These are phyloP conservation scores for Platichthys stellatus DNA, from an alignment of 2,113 vertebrate species.

Conservation along the genomic window DNA sequence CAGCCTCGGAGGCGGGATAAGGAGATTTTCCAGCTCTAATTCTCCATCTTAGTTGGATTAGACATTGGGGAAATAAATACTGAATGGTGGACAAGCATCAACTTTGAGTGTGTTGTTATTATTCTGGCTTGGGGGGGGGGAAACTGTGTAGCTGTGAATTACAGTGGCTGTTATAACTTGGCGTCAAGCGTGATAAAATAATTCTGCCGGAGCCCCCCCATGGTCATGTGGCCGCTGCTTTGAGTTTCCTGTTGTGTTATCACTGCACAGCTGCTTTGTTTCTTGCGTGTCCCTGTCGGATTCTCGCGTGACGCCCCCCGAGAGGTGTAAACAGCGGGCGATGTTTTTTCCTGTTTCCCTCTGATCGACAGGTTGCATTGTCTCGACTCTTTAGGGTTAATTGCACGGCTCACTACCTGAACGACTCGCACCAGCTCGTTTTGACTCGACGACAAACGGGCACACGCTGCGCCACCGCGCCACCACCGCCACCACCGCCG, in stretches of 20 bases:
- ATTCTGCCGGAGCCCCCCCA: slow-evolving; percentile 42
- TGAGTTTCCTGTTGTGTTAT: not conserved
- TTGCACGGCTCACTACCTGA: slow-evolving; percentile 19
- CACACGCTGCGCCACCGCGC: slow-evolving; percentile 15
- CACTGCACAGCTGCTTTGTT: slow-evolving; percentile 2
- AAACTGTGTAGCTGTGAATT: slow-evolving; percentile 59
- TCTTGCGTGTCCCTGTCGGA: not conserved
- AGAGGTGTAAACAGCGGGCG: not conserved
- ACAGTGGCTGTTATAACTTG: slow-evolving; percentile 63
- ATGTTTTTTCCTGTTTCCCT: slow-evolving; percentile 3
- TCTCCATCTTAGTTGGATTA: slow-evolving; percentile 72
- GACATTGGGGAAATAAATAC: slow-evolving; percentile 70
- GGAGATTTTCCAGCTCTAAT: slow-evolving; percentile 66
- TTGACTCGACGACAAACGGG: slow-evolving; percentile 10
- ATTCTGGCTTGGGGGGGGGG: slow-evolving; percentile 54
- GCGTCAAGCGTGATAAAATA: slow-evolving; percentile 48
- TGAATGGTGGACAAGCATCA: slow-evolving; percentile 62
- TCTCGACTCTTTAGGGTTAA: slow-evolving; percentile 34
- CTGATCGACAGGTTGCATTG: slow-evolving; percentile 25
- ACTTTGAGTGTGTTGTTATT: slow-evolving; percentile 62
- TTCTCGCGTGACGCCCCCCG: not conserved
- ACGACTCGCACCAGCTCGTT: slow-evolving; percentile 4
- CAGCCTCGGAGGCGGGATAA: slow-evolving; percentile 54
- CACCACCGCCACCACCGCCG: not conserved
- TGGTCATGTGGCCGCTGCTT: not conserved